Evolutionary conservation across 1,140 invertebrate species (phyloP).

Genomic region (Ceratina australensis): DNA sequence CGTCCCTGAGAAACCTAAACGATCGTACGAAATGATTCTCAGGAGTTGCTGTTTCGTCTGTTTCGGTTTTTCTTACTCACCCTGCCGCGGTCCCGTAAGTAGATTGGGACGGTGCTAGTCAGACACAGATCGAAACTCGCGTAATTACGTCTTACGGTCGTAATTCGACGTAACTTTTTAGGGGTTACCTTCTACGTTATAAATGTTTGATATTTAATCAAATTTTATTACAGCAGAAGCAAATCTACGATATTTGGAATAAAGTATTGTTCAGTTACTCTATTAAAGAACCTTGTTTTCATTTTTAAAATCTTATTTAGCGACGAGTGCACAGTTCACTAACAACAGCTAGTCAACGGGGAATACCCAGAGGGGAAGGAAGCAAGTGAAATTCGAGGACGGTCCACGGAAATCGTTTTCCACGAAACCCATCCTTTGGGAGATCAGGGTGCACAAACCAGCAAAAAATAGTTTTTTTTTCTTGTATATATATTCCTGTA

Average conservation of each 20-base stretch:
- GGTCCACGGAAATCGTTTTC: conserved; percentile 29
- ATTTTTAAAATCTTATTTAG: no score
- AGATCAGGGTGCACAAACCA: background rate
- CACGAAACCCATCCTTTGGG: conserved; percentile 18
- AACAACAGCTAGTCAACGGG: background rate
- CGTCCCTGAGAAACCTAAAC: conserved; percentile 20
- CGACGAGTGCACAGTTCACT: conserved; percentile 20
- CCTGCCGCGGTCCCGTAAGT: background rate
- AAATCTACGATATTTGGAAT: no score
- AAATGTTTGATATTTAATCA: background rate
- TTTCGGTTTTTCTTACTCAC: conserved; percentile 9
- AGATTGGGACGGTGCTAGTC: background rate
- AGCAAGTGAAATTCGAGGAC: conserved; percentile 27
- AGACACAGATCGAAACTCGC: background rate
- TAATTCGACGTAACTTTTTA: background rate
- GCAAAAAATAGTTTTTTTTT: background rate
- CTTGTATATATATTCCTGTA: conserved; percentile 56
- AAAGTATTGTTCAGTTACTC: no score
- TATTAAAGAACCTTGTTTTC: no score
- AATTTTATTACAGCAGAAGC: background rate
- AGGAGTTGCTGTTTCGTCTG: background rate
- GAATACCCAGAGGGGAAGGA: background rate
- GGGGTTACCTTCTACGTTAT: no score
- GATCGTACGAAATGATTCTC: background rate
- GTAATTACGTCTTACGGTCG: background rate